Percentiles rank a stretch among this genome's conserved stretches.
Evolutionary conservation across 2,888 invertebrate species (phyloP).

Genomic region (Dione juno): DNA sequence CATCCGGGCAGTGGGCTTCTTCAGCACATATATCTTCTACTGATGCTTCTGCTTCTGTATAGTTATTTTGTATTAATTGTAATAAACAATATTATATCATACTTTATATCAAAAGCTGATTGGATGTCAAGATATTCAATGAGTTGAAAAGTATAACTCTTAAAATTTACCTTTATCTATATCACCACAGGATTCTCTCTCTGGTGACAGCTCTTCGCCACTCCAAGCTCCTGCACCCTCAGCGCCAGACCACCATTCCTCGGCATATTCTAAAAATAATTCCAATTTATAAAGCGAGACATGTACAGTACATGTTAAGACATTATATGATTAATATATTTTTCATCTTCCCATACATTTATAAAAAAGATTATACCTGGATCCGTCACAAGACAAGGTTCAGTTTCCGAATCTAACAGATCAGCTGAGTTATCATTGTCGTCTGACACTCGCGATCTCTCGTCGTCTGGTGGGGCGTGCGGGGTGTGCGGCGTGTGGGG

Average conservation of each 20-base stretch:
- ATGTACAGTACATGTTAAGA: background rate
- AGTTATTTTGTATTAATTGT: background rate
- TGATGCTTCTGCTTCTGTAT: slow-evolving; percentile 24
- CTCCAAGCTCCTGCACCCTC: slow-evolving; percentile 78
- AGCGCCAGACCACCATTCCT: slow-evolving; percentile 79
- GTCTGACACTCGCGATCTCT: slow-evolving; percentile 69
- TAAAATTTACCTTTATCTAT: slow-evolving; percentile 63
- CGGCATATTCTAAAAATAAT: slow-evolving; percentile 63
- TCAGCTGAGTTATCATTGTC: slow-evolving; percentile 90
- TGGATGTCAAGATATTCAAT: background rate
- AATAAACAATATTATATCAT: too few relatives aligned
- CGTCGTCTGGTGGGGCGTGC: slow-evolving; percentile 57
- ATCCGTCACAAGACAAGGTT: slow-evolving; percentile 92
- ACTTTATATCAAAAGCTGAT: background rate
- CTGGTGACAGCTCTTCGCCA: slow-evolving; percentile 76
- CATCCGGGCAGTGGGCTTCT: slow-evolving; percentile 28
- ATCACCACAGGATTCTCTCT: slow-evolving; percentile 69
- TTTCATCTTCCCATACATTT: background rate
- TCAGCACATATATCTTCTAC: slow-evolving; percentile 17
- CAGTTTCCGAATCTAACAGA: slow-evolving; percentile 91
- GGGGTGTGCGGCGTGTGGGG: slow-evolving; percentile 31
- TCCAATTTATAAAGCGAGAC: background rate
- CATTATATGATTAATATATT: background rate
- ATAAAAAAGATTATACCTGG: slow-evolving; percentile 73
- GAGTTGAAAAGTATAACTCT: background rate